These are phyloP conservation scores for Panagrolaimus sp. DNA, from an alignment of 1,140 invertebrate species.

Conservation along the genomic window DNA sequence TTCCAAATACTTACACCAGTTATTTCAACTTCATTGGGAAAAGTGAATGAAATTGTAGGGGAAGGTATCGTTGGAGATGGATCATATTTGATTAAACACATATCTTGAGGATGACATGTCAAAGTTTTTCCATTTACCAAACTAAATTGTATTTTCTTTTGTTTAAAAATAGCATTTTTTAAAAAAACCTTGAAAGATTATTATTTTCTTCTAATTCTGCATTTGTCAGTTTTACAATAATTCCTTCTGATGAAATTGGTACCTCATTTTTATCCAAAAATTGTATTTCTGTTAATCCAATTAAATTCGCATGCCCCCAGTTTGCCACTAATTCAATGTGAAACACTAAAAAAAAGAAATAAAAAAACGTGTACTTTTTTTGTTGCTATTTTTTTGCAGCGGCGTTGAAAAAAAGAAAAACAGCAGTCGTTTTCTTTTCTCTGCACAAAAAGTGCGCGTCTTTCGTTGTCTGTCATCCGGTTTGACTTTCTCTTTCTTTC, in stretches of 20 bases:
- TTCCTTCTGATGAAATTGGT: conserved; percentile 24
- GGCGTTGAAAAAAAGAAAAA: too few relatives aligned
- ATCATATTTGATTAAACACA: conserved; percentile 63
- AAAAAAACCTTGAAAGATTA: conserved; percentile 14
- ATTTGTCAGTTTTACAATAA: not conserved
- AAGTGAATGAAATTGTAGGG: conserved; percentile 60
- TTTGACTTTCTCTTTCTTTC: too few relatives aligned
- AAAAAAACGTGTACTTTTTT: too few relatives aligned
- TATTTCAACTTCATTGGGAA: conserved; percentile 65
- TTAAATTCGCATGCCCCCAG: conserved; percentile 61
- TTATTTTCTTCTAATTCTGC: not conserved
- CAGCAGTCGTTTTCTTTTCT: too few relatives aligned
- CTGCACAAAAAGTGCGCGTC: too few relatives aligned
- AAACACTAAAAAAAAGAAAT: conserved; percentile 50
- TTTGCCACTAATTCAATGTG: conserved; percentile 61
- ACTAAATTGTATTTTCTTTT: conserved; percentile 53
- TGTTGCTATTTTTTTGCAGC: too few relatives aligned
- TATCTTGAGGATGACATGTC: conserved; percentile 60
- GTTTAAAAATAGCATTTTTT: not conserved
- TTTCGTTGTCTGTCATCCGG: too few relatives aligned
- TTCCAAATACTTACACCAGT: conserved; percentile 72
- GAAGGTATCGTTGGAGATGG: conserved; percentile 48
- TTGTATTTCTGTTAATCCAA: conserved; percentile 62
- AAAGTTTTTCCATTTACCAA: conserved; percentile 61
- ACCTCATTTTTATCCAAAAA: conserved; percentile 60